These are phyloP conservation scores for Alcedo atthis DNA, from an alignment of 2,797 vertebrate species.

Conservation along the genomic window DNA sequence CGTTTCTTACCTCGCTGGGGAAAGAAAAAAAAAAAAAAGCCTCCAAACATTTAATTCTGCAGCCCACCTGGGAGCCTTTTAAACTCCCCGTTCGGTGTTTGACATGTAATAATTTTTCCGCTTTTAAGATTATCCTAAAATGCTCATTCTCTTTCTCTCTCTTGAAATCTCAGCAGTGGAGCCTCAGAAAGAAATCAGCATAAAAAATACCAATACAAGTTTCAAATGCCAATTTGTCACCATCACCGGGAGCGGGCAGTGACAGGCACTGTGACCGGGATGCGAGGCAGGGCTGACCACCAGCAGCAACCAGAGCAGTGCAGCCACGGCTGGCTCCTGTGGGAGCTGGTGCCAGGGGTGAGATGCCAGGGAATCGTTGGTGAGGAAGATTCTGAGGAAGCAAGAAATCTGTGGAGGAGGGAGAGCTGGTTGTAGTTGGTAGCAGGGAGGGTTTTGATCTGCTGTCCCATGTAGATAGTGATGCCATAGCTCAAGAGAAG, in stretches of 20 bases:
- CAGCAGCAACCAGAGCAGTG: fast-evolving
- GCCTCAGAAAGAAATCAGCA: slow-evolving; percentile 43
- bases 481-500: neutral
- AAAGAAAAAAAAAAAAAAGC: slow-evolving; percentile 26
- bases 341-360: neutral
- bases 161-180: slow-evolving; percentile 46
- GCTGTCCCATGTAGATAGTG: neutral
- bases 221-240: slow-evolving; percentile 52
- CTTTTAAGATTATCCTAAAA: slow-evolving; percentile 78
- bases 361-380: neutral
- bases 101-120: slow-evolving; percentile 74
- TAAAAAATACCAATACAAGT: slow-evolving; percentile 32
- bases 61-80: slow-evolving; percentile 79
- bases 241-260: neutral
- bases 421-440: neutral
- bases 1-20: slow-evolving; percentile 36
- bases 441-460: neutral
- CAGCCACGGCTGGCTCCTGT: fast-evolving
- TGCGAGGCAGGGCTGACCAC: neutral
- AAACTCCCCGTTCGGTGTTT: slow-evolving; percentile 73
- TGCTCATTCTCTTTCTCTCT: slow-evolving; percentile 51
- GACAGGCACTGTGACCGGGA: neutral
- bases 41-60: slow-evolving; percentile 76
- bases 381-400: neutral
- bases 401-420: neutral